These are phyloP conservation scores for Sakesphorus luctuosus DNA, from an alignment of 2,113 vertebrate species.

Conservation along the genomic window DNA sequence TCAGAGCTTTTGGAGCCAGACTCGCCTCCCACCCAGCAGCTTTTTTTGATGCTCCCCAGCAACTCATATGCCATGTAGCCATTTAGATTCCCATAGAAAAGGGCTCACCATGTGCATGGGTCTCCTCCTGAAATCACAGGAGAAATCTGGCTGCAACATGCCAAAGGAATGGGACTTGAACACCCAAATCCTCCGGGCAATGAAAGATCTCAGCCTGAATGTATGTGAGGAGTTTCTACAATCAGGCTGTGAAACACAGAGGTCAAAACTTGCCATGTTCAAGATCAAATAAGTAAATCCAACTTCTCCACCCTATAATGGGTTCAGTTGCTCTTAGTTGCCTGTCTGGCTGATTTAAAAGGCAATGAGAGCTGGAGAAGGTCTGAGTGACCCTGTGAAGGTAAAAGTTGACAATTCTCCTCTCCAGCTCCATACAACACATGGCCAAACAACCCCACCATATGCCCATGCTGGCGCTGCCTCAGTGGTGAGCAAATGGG, in stretches of 20 bases:
- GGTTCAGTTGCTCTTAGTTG: not conserved
- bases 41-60: not conserved
- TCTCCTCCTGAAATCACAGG: not conserved
- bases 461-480: accelerated
- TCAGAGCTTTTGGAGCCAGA: not conserved
- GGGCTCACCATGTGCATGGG: accelerated
- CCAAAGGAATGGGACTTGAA: not conserved
- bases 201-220: not conserved
- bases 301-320: not conserved
- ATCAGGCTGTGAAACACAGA: not conserved
- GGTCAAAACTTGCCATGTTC: not conserved
- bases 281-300: not conserved
- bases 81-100: accelerated
- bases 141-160: not conserved
- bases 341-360: not conserved
- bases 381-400: not conserved
- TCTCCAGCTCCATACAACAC: not conserved
- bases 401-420: not conserved
- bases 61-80: accelerated
- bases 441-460: not conserved
- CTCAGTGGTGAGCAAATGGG: not conserved
- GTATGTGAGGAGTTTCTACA: not conserved
- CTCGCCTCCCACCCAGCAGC: not conserved
- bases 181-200: not conserved
- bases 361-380: not conserved